Evolutionary conservation across 2,888 invertebrate genomes (phyloP).

Genomic region (Lycophotia porphyrea): DNA sequence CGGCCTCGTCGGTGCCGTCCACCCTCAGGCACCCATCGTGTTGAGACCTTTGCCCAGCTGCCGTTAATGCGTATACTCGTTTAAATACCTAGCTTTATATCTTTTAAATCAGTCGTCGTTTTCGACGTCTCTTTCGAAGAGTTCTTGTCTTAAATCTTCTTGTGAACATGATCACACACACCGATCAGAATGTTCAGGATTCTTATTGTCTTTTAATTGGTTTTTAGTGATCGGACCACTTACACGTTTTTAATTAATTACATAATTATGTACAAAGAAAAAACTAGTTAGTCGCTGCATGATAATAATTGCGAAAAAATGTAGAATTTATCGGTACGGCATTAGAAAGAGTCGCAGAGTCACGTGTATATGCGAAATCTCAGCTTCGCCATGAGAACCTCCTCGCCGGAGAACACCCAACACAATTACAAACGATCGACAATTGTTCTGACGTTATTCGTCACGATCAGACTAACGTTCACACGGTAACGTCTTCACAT

Average conservation of each 20-base stretch:
- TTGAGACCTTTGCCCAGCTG: too few species aligned
- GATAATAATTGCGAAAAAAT: conserved; percentile 58
- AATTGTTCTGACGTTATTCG: conserved; percentile 82
- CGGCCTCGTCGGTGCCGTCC: too few species aligned
- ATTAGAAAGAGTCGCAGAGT: conserved; percentile 72
- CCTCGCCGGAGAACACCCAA: conserved; percentile 64
- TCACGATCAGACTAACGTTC: conserved; percentile 83
- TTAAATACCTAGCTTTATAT: background rate
- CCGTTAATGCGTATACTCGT: too few species aligned
- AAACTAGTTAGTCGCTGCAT: conserved; percentile 13
- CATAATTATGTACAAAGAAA: background rate
- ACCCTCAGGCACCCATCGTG: too few species aligned
- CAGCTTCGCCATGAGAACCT: conserved; percentile 79
- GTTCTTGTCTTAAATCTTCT: background rate
- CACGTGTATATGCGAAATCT: conserved; percentile 80
- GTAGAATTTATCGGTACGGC: conserved; percentile 58
- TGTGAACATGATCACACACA: background rate
- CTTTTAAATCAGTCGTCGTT: background rate
- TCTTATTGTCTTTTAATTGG: background rate
- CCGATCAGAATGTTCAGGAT: background rate
- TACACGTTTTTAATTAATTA: background rate
- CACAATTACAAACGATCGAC: conserved; percentile 78
- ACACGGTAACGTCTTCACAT: conserved; percentile 80
- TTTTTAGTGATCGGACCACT: background rate
- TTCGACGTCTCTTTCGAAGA: background rate